Evolutionary conservation across 2,888 invertebrate species (phyloP), one percentile per base, ranked within the genome.

Genomic region (Mythimna impura): DNA sequence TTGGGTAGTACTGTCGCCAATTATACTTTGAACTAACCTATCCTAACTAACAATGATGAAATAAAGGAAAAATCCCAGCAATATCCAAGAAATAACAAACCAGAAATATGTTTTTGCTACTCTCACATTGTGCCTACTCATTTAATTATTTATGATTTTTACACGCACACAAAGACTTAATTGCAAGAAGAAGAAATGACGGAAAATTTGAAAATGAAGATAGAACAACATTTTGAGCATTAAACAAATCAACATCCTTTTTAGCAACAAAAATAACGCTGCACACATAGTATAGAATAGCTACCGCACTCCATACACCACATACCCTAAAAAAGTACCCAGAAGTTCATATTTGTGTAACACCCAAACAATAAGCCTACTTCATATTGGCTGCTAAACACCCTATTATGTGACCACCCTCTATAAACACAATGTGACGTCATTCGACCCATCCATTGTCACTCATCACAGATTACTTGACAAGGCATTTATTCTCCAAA

Each of bases 371-470:
- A 82, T 78, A 80, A 77, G 71, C 71, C 30, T 73, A 67, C 80
- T 82, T 73, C 75, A 73, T 77, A 76, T 76, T 82, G 74, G 78
- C 84, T 50, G 84, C 83, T 81, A 84, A 89, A 86, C 76, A 85
- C 89, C 87, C 87, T 86, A 88, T 87, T 89, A 81, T 68, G 60
- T 54, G 69, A 86, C 86, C 88, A 85, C 88, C 88, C 90, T 85
- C 75, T 86, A 87, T 86, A 71, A 81, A 78, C 66, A 85, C 80
- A 71, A 84, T 82, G 82, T 87, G 86, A 86, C 87, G 91, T 88
- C 89, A 91, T 81, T 72, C 81, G 91, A 91, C 84, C 87, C 90
- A 76, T 63, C 71, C 83, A 84, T 87, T 88, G 85, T 88, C 87
- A 83, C 83, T 67, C 84, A 76, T 82, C 88, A 86, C 66, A 73